Base-by-base conservation (phyloP, 2,888 invertebrate genomes). In the Eupithecia abbreviata region DNA sequence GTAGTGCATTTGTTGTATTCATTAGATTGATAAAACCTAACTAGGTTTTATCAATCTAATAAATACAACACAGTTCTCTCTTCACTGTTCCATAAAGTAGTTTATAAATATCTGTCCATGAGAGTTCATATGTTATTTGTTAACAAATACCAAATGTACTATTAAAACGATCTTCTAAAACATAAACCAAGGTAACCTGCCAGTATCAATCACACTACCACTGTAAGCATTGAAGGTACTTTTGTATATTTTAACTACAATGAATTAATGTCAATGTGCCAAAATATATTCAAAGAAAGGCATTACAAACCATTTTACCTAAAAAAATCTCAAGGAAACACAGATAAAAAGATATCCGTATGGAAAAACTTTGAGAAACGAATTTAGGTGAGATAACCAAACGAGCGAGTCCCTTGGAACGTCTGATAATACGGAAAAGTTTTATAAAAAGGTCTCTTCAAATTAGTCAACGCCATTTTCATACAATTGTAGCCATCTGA, bases 341-440 rank as follows among this genome's bases (percentile, higher is more conserved):
- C 30, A 62, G 12, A 62, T 62, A 62, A 62, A 62, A 62, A 62
- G 62, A 62, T 62, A 30, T 62, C 62, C 62, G 62, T 62, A 62
- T 62, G 62, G 62, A 30, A 62, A 62, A 62, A 62, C 62, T 70
- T 70, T 51, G 41, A 42, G 66, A 42, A 66, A 42, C 6, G 15
- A 66, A 66, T 41, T 66, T 66, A 41, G 42, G 66, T 13, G 42
- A 41, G 66, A 66, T 66, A 49, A 65, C 75, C 66, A 73, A 74
- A 71, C 74, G 58, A 62, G 68, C 73, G 70, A 73, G 45, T 58
- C 42, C 43, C 10, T 18, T n/a, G 69, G 74, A 76, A 69, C 47
- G n/a, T 47, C 58, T 67, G 65, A 69, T 74, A 73, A 77, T 51
- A 55, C 18, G 42, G 30, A 76, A 62, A 77, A 77, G 30, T 72